Evolutionary conservation across 2,888 invertebrate genomes (phyloP).

Genomic region (Protodeltote pygarga): DNA sequence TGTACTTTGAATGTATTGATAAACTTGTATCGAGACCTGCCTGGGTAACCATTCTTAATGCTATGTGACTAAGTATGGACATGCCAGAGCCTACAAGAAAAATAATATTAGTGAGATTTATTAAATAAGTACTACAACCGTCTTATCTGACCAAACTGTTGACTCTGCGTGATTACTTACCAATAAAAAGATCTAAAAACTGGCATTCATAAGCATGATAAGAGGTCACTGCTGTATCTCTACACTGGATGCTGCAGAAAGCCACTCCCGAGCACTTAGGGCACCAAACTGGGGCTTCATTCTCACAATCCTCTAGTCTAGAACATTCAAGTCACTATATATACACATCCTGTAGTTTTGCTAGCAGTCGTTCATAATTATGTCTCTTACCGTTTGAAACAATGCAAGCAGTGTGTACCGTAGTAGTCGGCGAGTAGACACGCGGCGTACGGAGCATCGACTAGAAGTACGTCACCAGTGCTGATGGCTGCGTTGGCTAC

Average conservation of each 20-base stretch:
- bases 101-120: too few species aligned
- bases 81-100: slow-evolving; percentile 94
- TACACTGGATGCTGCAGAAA: slow-evolving; percentile 90
- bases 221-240: slow-evolving; percentile 87
- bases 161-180: slow-evolving; percentile 63
- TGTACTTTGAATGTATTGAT: slow-evolving; percentile 77
- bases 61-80: slow-evolving; percentile 92
- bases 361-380: too few species aligned
- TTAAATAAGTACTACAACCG: too few species aligned
- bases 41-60: slow-evolving; percentile 92
- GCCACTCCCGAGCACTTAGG: slow-evolving; percentile 91
- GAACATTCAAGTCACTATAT: slow-evolving; percentile 3
- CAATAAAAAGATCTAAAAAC: slow-evolving; percentile 91
- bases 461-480: slow-evolving; percentile 91
- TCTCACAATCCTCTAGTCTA: slow-evolving; percentile 66
- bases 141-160: too few species aligned
- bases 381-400: slow-evolving; percentile 89
- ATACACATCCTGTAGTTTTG: too few species aligned
- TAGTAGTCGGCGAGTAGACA: slow-evolving; percentile 91
- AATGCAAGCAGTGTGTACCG: slow-evolving; percentile 93
- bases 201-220: slow-evolving; percentile 93
- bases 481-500: slow-evolving; percentile 88
- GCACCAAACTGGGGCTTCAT: slow-evolving; percentile 90
- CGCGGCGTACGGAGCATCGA: slow-evolving; percentile 91
- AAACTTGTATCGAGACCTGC: slow-evolving; percentile 82